phyloP scores from a whole-genome alignment of 2,888 invertebrate genomes.

The Diachrysia chrysitis region DNA sequence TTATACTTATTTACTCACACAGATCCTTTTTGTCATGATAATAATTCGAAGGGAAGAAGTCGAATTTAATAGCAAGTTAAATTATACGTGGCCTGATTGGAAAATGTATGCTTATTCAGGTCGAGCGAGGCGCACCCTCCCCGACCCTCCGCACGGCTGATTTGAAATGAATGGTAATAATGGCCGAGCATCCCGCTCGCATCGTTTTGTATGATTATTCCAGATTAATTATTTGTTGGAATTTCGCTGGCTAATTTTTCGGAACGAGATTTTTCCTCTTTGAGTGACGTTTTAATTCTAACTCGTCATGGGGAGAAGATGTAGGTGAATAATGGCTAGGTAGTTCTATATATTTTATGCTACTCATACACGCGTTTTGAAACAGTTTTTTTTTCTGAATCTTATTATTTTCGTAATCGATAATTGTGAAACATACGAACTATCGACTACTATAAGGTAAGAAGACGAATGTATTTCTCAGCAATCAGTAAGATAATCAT shows the following conservation, averaged over 20 bases:
- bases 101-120: conserved; percentile 89
- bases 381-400: too few relatives aligned
- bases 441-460: background rate
- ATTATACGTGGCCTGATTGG: conserved; percentile 89
- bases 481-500: conserved; percentile 41
- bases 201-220: conserved; percentile 89
- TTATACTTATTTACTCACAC: conserved; percentile 62
- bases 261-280: conserved; percentile 88
- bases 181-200: conserved; percentile 86
- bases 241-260: conserved; percentile 88
- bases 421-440: background rate
- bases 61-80: conserved; percentile 89
- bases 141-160: conserved; percentile 85
- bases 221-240: conserved; percentile 89
- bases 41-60: conserved; percentile 88
- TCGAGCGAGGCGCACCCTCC: conserved; percentile 77
- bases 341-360: background rate
- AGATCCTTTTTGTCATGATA: conserved; percentile 82
- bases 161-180: conserved; percentile 89
- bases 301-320: conserved; percentile 75
- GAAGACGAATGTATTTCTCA: background rate
- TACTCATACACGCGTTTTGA: background rate
- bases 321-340: conserved; percentile 11
- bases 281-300: conserved; percentile 88
- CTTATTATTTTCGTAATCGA: too few relatives aligned